phyloP scores from a whole-genome alignment of 2,113 vertebrate genomes.

The Rhizomys pruinosus region DNA sequence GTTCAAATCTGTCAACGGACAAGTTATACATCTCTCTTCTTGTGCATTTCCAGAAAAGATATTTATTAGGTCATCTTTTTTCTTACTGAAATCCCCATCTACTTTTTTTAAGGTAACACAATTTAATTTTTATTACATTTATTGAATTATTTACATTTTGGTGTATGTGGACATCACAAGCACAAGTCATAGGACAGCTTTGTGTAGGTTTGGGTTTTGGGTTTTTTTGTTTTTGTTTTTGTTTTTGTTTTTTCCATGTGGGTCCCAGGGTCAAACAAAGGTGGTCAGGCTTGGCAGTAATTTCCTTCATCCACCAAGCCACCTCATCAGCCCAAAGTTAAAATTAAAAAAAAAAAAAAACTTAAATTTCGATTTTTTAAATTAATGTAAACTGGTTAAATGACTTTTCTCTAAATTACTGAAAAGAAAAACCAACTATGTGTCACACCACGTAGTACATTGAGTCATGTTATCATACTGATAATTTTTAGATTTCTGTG shows the following conservation, averaged over 20 bases:
- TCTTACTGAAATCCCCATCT: neutral
- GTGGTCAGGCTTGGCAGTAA: neutral
- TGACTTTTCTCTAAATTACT: neutral
- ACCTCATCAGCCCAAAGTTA: neutral
- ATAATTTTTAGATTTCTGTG: conserved; percentile 24
- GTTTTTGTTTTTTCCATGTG: neutral
- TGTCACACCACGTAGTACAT: neutral
- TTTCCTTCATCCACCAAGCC: neutral
- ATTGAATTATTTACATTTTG: too few relatives aligned
- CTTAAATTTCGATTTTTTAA: conserved; percentile 20
- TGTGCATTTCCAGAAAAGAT: conserved; percentile 17
- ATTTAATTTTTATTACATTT: neutral
- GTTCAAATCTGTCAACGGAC: neutral
- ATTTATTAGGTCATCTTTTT: neutral
- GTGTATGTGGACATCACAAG: too few relatives aligned
- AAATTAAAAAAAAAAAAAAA: too few relatives aligned
- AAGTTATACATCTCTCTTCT: neutral
- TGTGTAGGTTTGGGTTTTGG: too few relatives aligned
- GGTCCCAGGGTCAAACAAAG: neutral
- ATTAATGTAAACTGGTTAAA: conserved; percentile 4
- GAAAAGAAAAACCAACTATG: conserved; percentile 43
- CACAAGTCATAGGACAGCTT: too few relatives aligned
- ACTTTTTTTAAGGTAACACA: conserved; percentile 40
- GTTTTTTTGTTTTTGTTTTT: too few relatives aligned
- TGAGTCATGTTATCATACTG: neutral